Evolutionary conservation across 2,113 vertebrate species (phyloP).

Genomic region (Sturnira hondurensis): DNA sequence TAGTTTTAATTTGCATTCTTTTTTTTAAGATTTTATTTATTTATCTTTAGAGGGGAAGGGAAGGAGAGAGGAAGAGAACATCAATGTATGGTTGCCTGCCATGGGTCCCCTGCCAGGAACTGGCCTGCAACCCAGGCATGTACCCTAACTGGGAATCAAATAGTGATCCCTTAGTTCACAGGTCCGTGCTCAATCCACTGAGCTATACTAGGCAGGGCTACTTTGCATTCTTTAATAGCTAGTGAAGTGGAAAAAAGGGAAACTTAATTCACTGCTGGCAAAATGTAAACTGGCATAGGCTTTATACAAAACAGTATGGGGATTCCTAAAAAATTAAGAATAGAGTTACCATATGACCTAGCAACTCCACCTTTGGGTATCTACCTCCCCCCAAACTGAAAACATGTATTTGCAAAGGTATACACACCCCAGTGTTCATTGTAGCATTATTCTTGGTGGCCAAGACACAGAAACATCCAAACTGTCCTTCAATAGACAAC

Average conservation of each 20-base stretch:
- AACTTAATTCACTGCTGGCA: background rate
- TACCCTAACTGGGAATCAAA: too few relatives aligned
- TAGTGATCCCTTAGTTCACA: too few relatives aligned
- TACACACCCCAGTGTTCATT: background rate
- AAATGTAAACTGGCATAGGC: background rate
- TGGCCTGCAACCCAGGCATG: too few relatives aligned
- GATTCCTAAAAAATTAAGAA: background rate
- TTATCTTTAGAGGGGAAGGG: too few relatives aligned
- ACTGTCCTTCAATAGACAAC: background rate
- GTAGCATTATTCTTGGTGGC: background rate
- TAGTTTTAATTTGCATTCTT: background rate
- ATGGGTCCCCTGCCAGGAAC: too few relatives aligned
- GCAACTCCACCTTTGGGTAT: background rate
- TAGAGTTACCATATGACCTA: background rate
- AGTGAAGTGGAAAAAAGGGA: background rate
- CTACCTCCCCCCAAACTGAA: background rate
- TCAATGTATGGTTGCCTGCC: too few relatives aligned
- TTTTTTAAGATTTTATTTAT: too few relatives aligned
- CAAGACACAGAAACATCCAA: background rate
- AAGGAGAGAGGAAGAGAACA: too few relatives aligned
- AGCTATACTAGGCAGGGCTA: too few relatives aligned
- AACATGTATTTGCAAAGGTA: background rate
- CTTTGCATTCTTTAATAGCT: background rate
- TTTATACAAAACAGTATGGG: background rate
- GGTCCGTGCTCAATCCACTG: too few relatives aligned